Conservation (phyloP, 1,140 invertebrate species). For the Drosophila takahashii region DNA sequence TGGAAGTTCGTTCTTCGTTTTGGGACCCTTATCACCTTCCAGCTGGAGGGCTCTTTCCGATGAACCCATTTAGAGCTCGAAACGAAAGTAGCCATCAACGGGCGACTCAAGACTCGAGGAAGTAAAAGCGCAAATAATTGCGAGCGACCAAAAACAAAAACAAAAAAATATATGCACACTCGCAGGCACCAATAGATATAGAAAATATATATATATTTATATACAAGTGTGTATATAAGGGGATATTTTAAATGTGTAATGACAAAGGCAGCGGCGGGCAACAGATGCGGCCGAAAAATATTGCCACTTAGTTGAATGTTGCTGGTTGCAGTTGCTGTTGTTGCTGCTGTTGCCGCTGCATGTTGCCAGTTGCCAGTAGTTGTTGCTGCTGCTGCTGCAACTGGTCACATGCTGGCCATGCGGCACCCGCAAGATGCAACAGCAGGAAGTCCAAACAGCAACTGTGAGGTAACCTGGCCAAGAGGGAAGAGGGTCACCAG, state of each 20-base stretch:
- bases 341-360: slow-evolving; percentile 13
- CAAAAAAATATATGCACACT: neutral
- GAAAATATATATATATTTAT: neutral
- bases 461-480: slow-evolving; percentile 58
- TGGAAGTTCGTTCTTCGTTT: neutral
- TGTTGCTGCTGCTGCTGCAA: slow-evolving; percentile 11
- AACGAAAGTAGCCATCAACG: slow-evolving; percentile 55
- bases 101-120: slow-evolving; percentile 36
- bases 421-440: slow-evolving; percentile 56
- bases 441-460: slow-evolving; percentile 55
- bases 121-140: slow-evolving; percentile 74
- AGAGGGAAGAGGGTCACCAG: slow-evolving; percentile 37
- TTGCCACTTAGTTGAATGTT: slow-evolving; percentile 53
- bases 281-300: slow-evolving; percentile 62
- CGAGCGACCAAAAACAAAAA: slow-evolving; percentile 16
- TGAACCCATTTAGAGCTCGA: slow-evolving; percentile 37
- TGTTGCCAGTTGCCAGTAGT: slow-evolving; percentile 14
- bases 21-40: slow-evolving; percentile 24
- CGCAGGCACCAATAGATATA: slow-evolving; percentile 6
- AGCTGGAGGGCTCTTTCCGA: slow-evolving; percentile 27
- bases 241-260: slow-evolving; percentile 47
- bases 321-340: slow-evolving; percentile 8
- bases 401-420: slow-evolving; percentile 51
- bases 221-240: slow-evolving; percentile 2
- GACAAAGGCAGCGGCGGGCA: slow-evolving; percentile 40